Evolutionary conservation across 2,113 vertebrate species (phyloP).

Genomic region (Shinisaurus crocodilurus): DNA sequence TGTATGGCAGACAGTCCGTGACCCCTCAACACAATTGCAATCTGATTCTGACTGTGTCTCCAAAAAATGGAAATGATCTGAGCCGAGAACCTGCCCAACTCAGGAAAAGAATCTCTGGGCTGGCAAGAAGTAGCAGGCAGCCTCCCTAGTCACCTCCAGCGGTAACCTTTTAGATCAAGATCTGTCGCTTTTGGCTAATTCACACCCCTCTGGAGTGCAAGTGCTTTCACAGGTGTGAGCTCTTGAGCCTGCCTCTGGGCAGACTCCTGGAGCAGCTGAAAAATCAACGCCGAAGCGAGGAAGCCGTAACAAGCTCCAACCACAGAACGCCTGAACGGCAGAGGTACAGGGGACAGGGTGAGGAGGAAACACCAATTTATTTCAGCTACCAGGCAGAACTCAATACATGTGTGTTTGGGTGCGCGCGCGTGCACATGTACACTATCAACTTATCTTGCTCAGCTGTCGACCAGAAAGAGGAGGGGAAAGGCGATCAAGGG

Average conservation of each 20-base stretch:
- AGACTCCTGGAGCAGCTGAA: slow-evolving; percentile 52
- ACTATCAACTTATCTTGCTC: slow-evolving; percentile 3
- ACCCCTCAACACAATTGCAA: too few relatives aligned
- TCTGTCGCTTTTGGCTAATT: slow-evolving; percentile 47
- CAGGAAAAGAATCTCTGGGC: background rate
- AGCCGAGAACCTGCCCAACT: too few relatives aligned
- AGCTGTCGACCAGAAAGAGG: slow-evolving; percentile 10
- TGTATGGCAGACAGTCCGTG: too few relatives aligned
- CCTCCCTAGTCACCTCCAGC: slow-evolving; percentile 23
- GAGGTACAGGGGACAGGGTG: slow-evolving; percentile 62
- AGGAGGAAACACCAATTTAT: slow-evolving; percentile 64
- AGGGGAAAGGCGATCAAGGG: too few relatives aligned
- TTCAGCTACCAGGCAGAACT: slow-evolving; percentile 71
- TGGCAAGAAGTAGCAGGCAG: slow-evolving; percentile 10
- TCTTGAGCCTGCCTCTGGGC: slow-evolving; percentile 48
- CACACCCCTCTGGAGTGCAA: slow-evolving; percentile 50
- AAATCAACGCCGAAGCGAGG: too few relatives aligned
- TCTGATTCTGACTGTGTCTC: too few relatives aligned
- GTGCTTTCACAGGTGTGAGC: slow-evolving; percentile 72
- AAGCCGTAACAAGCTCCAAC: slow-evolving; percentile 8
- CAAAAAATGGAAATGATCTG: too few relatives aligned
- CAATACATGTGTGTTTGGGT: background rate
- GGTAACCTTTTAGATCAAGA: background rate
- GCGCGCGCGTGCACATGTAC: too few relatives aligned
- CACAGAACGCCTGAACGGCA: slow-evolving; percentile 52